A percentile compares a stretch with the other conserved stretches of the same genome.
phyloP scores from a whole-genome alignment of 2,797 vertebrate genomes.

The Sphenopsis melanotis region DNA sequence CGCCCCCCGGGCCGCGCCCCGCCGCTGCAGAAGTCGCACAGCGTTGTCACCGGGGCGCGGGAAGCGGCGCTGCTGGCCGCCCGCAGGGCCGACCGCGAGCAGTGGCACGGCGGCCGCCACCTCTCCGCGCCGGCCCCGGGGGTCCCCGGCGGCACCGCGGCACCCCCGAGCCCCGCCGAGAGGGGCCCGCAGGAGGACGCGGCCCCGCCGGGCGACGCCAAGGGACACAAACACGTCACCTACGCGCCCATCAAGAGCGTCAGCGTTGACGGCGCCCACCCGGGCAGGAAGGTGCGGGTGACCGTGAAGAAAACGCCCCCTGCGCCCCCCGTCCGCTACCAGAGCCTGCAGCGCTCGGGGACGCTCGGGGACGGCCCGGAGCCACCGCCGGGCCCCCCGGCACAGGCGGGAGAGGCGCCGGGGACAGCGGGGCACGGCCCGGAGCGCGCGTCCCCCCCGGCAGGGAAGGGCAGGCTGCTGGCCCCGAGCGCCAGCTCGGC shows the following conservation, averaged over 20 bases:
- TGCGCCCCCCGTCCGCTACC: constrained; percentile 47
- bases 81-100: neutral
- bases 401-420: fast-evolving
- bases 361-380: constrained; percentile 61
- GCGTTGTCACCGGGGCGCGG: constrained; percentile 61
- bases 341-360: constrained; percentile 54
- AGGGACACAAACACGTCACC: constrained; percentile 79
- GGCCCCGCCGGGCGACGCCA: constrained; percentile 38
- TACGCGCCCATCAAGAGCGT: constrained; percentile 75
- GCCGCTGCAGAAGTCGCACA: constrained; percentile 88
- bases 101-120: fast-evolving
- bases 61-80: constrained; percentile 66
- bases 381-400: fast-evolving
- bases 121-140: fast-evolving
- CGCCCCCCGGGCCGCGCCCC: constrained; percentile 72
- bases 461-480: neutral
- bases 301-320: constrained; percentile 27
- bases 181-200: constrained; percentile 70
- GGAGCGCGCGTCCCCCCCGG: fast-evolving
- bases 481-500: neutral
- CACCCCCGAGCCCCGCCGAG: constrained; percentile 17
- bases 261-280: constrained; percentile 42
- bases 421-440: fast-evolving
- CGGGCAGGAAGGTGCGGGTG: neutral
- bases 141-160: fast-evolving